These are phyloP conservation scores for Smutsia gigantea DNA, from an alignment of 2,797 vertebrate species.

Conservation along the genomic window DNA sequence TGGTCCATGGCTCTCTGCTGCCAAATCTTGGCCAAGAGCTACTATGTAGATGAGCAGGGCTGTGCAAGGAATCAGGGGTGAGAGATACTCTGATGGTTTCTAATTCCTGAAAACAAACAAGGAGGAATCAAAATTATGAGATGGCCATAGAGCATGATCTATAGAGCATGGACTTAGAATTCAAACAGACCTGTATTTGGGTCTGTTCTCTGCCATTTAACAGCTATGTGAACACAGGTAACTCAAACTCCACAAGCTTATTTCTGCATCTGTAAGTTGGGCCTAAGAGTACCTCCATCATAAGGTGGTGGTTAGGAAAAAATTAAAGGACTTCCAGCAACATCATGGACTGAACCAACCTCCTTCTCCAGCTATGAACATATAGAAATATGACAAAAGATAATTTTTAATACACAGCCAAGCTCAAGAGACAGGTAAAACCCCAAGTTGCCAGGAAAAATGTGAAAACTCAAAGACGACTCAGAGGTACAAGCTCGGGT, in stretches of 20 bases:
- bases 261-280: neutral
- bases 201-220: neutral
- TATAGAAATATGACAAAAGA: neutral
- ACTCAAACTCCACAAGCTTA: neutral
- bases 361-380: neutral
- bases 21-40: constrained; percentile 5
- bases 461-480: neutral
- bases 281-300: neutral
- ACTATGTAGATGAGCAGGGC: neutral
- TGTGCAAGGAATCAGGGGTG: neutral
- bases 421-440: neutral
- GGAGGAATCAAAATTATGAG: neutral
- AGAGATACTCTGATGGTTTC: neutral
- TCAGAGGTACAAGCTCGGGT: neutral
- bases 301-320: neutral
- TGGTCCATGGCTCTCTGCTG: constrained; percentile 78
- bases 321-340: neutral
- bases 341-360: neutral
- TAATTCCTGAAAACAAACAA: constrained; percentile 59
- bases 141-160: too few species aligned
- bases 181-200: neutral
- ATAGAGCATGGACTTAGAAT: neutral
- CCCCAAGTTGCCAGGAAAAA: neutral
- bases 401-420: neutral
- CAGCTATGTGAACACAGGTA: neutral